A percentile compares a stretch with the other conserved stretches of the same genome.
Evolutionary conservation across 2,113 vertebrate species (phyloP).

Genomic region (Jacana jacana): DNA sequence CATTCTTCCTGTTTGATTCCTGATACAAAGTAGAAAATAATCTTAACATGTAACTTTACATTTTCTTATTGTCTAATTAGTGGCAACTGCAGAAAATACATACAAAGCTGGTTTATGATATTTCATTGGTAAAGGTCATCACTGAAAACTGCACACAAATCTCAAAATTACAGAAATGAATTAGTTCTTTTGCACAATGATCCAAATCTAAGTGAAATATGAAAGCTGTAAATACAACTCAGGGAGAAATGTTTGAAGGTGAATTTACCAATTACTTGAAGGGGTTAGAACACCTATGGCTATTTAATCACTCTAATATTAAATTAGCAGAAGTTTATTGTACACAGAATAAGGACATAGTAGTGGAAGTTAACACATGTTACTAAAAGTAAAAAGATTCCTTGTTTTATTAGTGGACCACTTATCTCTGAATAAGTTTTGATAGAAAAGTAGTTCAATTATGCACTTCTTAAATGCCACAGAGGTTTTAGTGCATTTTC

Average conservation of each 20-base stretch:
- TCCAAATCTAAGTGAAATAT: background rate
- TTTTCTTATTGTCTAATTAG: background rate
- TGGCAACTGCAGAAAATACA: background rate
- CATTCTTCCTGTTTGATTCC: background rate
- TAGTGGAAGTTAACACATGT: background rate
- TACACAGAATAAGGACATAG: background rate
- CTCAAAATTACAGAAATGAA: background rate
- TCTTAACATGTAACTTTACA: background rate
- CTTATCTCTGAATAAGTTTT: background rate
- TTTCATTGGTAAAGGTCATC: background rate
- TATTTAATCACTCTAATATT: background rate
- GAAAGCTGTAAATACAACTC: background rate
- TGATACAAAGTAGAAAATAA: background rate
- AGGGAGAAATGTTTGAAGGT: background rate
- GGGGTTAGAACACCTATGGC: background rate
- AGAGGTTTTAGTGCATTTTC: background rate
- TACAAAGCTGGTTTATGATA: background rate
- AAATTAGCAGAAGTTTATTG: background rate
- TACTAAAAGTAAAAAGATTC: background rate
- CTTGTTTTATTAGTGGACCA: background rate
- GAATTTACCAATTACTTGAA: background rate
- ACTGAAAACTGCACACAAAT: background rate
- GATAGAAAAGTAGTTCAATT: background rate
- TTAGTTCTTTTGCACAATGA: background rate
- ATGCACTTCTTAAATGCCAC: background rate